Conservation (phyloP, 2,113 vertebrate genomes). For the Bufo bufo region DNA sequence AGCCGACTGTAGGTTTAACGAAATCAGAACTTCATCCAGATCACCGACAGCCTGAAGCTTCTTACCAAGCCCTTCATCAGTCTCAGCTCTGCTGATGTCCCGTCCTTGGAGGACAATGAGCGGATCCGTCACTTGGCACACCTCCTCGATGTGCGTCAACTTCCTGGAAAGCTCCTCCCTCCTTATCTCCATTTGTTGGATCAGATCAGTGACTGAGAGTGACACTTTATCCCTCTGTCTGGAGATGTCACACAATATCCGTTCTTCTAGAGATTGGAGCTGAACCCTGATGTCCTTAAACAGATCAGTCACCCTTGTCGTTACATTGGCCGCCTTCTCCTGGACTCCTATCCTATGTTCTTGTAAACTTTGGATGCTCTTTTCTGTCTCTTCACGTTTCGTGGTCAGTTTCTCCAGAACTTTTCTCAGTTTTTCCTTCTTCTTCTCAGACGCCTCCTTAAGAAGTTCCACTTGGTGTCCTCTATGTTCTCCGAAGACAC, state of each 20-base stretch:
- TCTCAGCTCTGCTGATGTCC: neutral
- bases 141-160: neutral
- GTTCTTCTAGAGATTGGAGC: slow-evolving; percentile 22
- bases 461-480: slow-evolving; percentile 62
- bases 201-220: slow-evolving; percentile 23
- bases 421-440: slow-evolving; percentile 42
- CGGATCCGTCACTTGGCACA: slow-evolving; percentile 3
- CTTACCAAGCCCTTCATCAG: neutral
- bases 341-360: slow-evolving; percentile 2
- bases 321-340: neutral
- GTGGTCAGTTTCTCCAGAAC: slow-evolving; percentile 32
- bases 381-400: neutral
- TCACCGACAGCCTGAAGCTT: neutral
- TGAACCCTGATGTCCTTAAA: slow-evolving; percentile 33
- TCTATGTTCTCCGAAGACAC: slow-evolving; percentile 73
- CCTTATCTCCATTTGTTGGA: slow-evolving; percentile 35
- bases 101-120: slow-evolving; percentile 6
- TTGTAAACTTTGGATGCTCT: slow-evolving; percentile 28
- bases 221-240: slow-evolving; percentile 22
- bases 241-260: slow-evolving; percentile 23
- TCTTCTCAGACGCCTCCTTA: slow-evolving; percentile 38
- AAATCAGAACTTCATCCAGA: slow-evolving; percentile 36
- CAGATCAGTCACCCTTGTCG: neutral
- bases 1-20: neutral
- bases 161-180: slow-evolving; percentile 37